Base-by-base conservation (phyloP, 2,888 invertebrate species). In the Labia minor region DNA sequence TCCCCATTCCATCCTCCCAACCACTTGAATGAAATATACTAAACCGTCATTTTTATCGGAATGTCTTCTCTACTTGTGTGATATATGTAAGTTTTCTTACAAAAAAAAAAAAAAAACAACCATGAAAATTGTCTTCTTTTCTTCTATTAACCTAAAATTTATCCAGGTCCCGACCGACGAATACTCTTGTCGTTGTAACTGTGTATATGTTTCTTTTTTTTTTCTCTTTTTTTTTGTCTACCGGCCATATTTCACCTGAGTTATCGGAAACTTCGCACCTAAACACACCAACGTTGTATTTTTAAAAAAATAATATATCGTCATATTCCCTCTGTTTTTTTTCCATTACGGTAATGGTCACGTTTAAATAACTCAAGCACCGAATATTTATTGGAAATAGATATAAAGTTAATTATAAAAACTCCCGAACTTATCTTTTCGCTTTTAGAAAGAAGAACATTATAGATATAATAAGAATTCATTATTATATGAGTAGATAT, bases 321-420 rank as follows among this genome's bases (percentile, higher is more conserved):
- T 3, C 16, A 49, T 49, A 49, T n/a, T 49, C 16, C 14, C 16
- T 49, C 16, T 49, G 14, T 49, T 4, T 49, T 49, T 49, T n/a
- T 49, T 49, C 49, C 49, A 49, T 49, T 49, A n/a, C 49, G 8
- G 14, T 49, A 49, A 49, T 49, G 49, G 49, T 16, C 49, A 49
- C 49, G 14, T 49, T 49, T 49, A 49, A 49, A 49, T 49, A 49
- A 49, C 49, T 49, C 49, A 14, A 26, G 26, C 16, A 4, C 49
- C 49, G 49, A 49, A 49, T 49, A 49, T 49, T 49, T 49, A 49
- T 49, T 49, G 49, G 49, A 49, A 49, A 49, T 49, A 49, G 49
- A 49, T 49, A 49, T 49, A 14, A 49, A 49, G 49, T 49, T 49
- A 49, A 49, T 49, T 49, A 49, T 49, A 49, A 49, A 49, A 49